Conservation (phyloP, 2,888 invertebrate genomes). For the Nemoura dubitans region DNA sequence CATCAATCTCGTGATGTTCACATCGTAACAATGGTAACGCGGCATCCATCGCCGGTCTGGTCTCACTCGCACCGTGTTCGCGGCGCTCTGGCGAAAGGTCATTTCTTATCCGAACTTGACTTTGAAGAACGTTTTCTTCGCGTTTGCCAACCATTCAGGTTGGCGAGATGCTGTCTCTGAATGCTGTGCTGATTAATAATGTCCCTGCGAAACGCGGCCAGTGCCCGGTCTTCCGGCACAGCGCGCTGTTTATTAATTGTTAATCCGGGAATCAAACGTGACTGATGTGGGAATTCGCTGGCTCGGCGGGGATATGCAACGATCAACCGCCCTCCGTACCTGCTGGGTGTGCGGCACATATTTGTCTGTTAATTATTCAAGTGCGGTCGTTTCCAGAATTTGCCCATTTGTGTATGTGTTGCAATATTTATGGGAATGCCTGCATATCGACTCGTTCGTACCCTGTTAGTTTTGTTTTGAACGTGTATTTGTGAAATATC, state of each 20-base stretch:
- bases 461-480: background rate
- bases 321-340: background rate
- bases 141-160: background rate
- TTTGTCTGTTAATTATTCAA: background rate
- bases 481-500: background rate
- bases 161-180: background rate
- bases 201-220: background rate
- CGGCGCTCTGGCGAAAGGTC: background rate
- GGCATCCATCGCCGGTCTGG: background rate
- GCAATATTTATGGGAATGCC: background rate
- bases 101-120: conserved; percentile 7
- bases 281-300: background rate
- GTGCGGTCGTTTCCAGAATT: background rate
- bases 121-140: background rate
- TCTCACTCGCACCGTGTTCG: background rate
- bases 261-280: background rate
- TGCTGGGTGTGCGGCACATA: background rate
- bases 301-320: background rate
- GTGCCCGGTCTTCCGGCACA: background rate
- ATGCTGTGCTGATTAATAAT: background rate
- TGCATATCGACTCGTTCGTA: background rate
- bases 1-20: background rate
- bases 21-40: background rate
- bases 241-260: background rate
- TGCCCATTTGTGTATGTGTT: background rate